A percentile compares a stretch with the other conserved stretches of the same genome.
phyloP scores from a whole-genome alignment of 2,113 vertebrate species.

The Hippoglossus stenolepis region DNA sequence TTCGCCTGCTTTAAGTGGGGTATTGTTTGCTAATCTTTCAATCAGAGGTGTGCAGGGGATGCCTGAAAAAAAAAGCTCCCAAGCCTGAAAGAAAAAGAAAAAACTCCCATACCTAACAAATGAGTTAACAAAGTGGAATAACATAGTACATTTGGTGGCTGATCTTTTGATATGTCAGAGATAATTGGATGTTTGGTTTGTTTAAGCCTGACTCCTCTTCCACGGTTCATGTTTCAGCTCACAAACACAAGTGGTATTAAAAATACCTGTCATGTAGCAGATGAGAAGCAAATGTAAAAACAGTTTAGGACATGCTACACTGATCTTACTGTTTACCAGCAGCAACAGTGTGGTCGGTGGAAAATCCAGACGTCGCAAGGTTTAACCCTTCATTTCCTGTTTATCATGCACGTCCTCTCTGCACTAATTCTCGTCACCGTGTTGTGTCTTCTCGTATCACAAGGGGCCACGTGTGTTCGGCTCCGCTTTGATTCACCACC shows the following conservation, averaged over 20 bases:
- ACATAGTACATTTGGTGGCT: conserved; percentile 15
- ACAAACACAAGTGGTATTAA: not conserved
- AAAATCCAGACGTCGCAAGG: conserved; percentile 60
- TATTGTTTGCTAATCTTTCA: conserved; percentile 49
- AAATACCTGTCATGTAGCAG: not conserved
- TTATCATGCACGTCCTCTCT: conserved; percentile 50
- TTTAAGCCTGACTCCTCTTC: conserved; percentile 1
- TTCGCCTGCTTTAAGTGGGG: conserved; percentile 10
- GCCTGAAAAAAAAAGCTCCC: conserved; percentile 20
- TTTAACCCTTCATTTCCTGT: conserved; percentile 82
- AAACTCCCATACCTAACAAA: conserved; percentile 11
- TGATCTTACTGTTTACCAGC: conserved; percentile 52
- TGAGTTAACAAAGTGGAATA: conserved; percentile 39
- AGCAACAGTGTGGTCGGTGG: conserved; percentile 68
- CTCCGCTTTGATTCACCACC: conserved; percentile 46
- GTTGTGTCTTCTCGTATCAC: conserved; percentile 14
- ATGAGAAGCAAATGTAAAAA: not conserved
- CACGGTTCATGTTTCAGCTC: conserved; percentile 10
- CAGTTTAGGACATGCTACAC: conserved; percentile 23
- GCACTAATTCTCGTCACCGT: conserved; percentile 37
- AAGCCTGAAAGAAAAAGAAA: conserved; percentile 13
- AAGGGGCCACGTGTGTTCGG: not conserved
- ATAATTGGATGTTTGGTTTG: conserved; percentile 39
- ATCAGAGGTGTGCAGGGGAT: conserved; percentile 16
- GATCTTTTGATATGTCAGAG: conserved; percentile 43